Conservation (phyloP, 2,888 invertebrate species). For the Eilema griseolum region DNA sequence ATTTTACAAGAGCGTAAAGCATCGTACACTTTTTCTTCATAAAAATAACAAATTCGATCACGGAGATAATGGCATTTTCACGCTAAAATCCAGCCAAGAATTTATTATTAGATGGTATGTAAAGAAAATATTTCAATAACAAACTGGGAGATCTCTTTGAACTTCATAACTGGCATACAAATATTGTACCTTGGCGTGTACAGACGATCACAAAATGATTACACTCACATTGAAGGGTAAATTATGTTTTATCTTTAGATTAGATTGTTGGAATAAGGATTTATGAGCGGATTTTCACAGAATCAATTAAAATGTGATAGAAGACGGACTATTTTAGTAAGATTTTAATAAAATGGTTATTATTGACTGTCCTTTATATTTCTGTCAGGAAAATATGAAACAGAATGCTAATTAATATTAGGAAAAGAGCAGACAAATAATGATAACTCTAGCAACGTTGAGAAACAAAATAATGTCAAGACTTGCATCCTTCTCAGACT, state of each 20-base stretch:
- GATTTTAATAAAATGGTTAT: not conserved
- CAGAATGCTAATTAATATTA: too few species aligned
- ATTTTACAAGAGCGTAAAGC: not conserved
- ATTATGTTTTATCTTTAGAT: not conserved
- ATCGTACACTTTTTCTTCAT: slow-evolving; percentile 4
- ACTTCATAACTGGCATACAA: slow-evolving; percentile 18
- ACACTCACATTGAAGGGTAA: slow-evolving; percentile 4
- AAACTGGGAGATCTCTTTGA: slow-evolving; percentile 39
- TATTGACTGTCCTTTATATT: not conserved
- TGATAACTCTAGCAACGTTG: too few species aligned
- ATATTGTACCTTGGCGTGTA: slow-evolving; percentile 6
- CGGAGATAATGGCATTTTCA: slow-evolving; percentile 41
- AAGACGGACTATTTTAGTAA: not conserved
- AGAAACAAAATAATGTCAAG: not conserved
- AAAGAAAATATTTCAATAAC: slow-evolving; percentile 43
- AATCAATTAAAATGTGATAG: not conserved
- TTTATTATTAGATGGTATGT: slow-evolving; percentile 31
- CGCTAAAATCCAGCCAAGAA: slow-evolving; percentile 40
- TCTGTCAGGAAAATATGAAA: not conserved
- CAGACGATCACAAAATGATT: slow-evolving; percentile 8
- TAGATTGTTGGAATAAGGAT: not conserved
- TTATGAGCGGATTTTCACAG: not conserved
- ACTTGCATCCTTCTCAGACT: not conserved
- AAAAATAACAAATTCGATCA: slow-evolving; percentile 40
- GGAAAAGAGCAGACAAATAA: not conserved